Conservation (phyloP, 2,797 vertebrate genomes). For the Enteromius thamalakanensis region DNA sequence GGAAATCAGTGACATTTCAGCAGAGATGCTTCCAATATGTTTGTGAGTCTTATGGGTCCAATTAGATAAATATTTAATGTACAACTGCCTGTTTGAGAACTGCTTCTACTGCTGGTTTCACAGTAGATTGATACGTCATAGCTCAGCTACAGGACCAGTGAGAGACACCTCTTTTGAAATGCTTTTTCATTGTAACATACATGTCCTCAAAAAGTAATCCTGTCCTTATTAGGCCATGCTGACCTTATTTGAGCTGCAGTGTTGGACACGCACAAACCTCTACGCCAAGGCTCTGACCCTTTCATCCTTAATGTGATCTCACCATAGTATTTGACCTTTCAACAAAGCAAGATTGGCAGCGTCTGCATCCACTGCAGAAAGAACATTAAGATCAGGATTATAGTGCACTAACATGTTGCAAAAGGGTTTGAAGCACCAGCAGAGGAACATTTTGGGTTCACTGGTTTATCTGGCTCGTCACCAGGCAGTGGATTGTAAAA, state of each 20-base stretch:
- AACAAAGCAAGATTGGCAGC: neutral
- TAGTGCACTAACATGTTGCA: neutral
- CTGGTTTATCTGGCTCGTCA: slow-evolving; percentile 26
- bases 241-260: neutral
- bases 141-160: neutral
- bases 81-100: slow-evolving; percentile 70
- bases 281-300: neutral
- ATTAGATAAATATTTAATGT: slow-evolving; percentile 84
- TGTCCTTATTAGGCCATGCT: neutral
- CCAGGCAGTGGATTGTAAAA: slow-evolving; percentile 30
- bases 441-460: slow-evolving; percentile 12
- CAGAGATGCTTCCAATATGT: slow-evolving; percentile 74
- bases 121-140: slow-evolving; percentile 60
- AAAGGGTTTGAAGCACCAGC: slow-evolving; percentile 17
- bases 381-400: slow-evolving; percentile 17
- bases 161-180: slow-evolving; percentile 2
- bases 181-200: neutral
- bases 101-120: slow-evolving; percentile 56
- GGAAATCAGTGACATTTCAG: slow-evolving; percentile 78
- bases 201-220: slow-evolving; percentile 3
- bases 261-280: neutral
- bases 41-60: slow-evolving; percentile 76
- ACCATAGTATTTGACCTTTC: slow-evolving; percentile 22
- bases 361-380: slow-evolving; percentile 5
- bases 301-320: neutral